These are phyloP conservation scores for Sinhomidia bicolor DNA, from an alignment of 2,888 invertebrate species.

Conservation along the genomic window DNA sequence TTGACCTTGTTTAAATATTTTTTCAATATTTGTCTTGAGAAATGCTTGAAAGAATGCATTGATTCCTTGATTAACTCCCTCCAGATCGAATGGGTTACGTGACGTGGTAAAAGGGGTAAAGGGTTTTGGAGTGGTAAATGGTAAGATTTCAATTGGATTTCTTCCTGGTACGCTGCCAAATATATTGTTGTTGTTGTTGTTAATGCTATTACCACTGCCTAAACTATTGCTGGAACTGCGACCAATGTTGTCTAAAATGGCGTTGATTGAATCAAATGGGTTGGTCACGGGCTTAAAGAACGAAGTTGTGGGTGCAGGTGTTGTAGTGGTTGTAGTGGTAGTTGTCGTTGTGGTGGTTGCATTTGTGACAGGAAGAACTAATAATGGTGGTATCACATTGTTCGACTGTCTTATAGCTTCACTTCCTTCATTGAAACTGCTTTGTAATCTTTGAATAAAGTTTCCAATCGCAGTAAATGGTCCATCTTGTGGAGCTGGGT, in stretches of 20 bases:
- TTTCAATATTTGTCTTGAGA: conserved; percentile 64
- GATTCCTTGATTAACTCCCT: conserved; percentile 66
- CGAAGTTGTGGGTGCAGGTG: background rate
- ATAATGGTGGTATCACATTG: background rate
- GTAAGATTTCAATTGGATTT: background rate
- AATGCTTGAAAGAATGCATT: conserved; percentile 68
- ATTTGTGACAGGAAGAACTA: background rate
- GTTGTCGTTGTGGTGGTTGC: conserved; percentile 57
- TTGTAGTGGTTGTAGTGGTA: conserved; percentile 44
- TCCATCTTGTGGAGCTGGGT: conserved; percentile 42
- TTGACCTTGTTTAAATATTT: conserved; percentile 49
- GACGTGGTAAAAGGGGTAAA: conserved; percentile 42
- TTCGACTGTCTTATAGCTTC: conserved; percentile 30
- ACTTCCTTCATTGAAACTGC: conserved; percentile 66
- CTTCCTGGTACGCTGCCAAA: conserved; percentile 61
- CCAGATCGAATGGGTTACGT: conserved; percentile 50
- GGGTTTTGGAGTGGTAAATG: conserved; percentile 41
- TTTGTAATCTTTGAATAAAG: conserved; percentile 60
- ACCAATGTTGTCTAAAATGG: conserved; percentile 62
- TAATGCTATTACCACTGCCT: conserved; percentile 30
- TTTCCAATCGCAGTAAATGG: conserved; percentile 64
- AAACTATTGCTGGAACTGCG: conserved; percentile 41
- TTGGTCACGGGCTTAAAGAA: background rate
- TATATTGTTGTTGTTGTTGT: conserved; percentile 54
- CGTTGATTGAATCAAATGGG: conserved; percentile 68